Evolutionary conservation across 2,113 vertebrate species (phyloP), one percentile per base, ranked within the genome.

Genomic region (Bufo bufo): DNA sequence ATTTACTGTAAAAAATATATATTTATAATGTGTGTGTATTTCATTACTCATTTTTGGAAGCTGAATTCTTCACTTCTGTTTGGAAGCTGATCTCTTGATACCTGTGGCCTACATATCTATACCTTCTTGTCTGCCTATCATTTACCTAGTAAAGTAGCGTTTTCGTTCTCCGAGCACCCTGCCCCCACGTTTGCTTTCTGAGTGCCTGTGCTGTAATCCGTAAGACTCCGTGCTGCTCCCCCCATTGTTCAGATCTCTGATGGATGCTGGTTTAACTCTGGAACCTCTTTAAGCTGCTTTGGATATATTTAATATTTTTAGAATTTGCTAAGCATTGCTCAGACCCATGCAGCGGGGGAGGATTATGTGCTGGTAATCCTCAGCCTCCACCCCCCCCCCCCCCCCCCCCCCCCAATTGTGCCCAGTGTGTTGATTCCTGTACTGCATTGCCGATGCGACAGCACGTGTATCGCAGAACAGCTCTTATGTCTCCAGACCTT

Each of bases 271-370:
- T 88, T 88, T 83, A 88, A 88, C 86, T 82, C 79, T 71, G 75
- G 45, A 82, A 75, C 66, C 52, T 63, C 69, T 83, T 88, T 82
- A 82, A 83, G 71, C 80, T 77, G 79, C 54, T 75, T 88, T 83
- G 80, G 54, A 83, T 88, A 88, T 88, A 83, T 88, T 88, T 87
- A 87, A 87, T 87, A 71, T 71, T 71, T 77, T 52, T 80, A 63
- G 45, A 84, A 45, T 54, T 80, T 71, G 56, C 72, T 84, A 20
- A 65, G 82, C 65, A 69, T 49, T 77, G 43, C 61, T 66, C 13
- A 47, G 45, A n/a, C 75, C 23, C 45, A 45, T 77, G n/a, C 65
- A 84, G 50, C 17, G 49, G 43, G 63, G 50, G 5, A 47, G 59
- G 65, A 83, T 87, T 84, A 88, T 43, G 17, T 13, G 14, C 17